Evolutionary conservation across 30 jellyfish, hydroid and myxozoan species (phyloP).

Genomic region (Aurelia coerulea): DNA sequence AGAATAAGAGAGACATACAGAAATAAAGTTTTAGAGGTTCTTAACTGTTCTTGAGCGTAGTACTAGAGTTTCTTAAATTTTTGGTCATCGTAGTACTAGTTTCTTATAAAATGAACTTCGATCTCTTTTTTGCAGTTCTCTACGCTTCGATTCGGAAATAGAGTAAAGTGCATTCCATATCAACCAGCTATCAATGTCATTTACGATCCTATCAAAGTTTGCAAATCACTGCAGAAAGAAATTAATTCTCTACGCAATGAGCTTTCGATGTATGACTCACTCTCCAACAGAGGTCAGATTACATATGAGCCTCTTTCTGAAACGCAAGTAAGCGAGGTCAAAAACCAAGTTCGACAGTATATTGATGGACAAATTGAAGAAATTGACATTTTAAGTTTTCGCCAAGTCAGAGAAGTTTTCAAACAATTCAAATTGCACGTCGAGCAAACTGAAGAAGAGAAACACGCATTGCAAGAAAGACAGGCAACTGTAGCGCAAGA

Average conservation of each 20-base stretch:
- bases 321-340: constrained; percentile 75
- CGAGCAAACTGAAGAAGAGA: constrained; percentile 47
- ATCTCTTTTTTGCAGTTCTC: constrained; percentile 66
- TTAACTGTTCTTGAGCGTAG: too few species aligned
- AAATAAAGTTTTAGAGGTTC: too few species aligned
- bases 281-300: constrained; percentile 79
- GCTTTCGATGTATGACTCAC: constrained; percentile 92
- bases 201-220: constrained; percentile 69
- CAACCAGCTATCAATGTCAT: constrained; percentile 77
- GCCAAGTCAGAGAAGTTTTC: constrained; percentile 90
- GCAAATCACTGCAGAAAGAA: constrained; percentile 82
- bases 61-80: too few species aligned
- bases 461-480: constrained; percentile 52
- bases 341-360: constrained; percentile 73
- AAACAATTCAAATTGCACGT: constrained; percentile 75
- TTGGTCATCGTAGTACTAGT: too few species aligned
- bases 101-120: too few species aligned
- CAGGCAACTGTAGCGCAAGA: constrained; percentile 28
- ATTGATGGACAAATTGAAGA: constrained; percentile 77
- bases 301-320: constrained; percentile 91
- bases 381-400: constrained; percentile 69
- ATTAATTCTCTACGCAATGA: constrained; percentile 74
- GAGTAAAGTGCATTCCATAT: constrained; percentile 82
- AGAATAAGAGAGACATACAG: too few species aligned
- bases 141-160: constrained; percentile 91